These are phyloP conservation scores for Montipora foliosa DNA, from an alignment of 64 coral and sea anemone genomes.

Conservation along the genomic window DNA sequence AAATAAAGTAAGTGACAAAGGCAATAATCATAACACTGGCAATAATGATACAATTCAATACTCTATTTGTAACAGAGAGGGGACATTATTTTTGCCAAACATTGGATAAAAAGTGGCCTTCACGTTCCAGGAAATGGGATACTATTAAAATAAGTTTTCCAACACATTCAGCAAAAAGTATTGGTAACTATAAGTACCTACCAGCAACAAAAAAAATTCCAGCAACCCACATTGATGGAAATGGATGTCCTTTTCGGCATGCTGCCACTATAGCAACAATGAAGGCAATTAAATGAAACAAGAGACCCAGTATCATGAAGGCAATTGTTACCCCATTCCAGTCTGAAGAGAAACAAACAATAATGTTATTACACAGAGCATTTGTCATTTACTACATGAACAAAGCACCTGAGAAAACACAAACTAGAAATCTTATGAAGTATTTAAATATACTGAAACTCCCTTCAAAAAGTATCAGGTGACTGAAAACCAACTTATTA, in stretches of 20 bases:
- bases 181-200: neutral
- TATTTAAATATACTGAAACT: too few relatives aligned
- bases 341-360: constrained; percentile 43
- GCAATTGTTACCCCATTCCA: constrained; percentile 89
- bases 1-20: neutral
- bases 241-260: constrained; percentile 86
- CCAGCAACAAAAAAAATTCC: constrained; percentile 79
- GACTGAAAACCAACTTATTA: too few relatives aligned
- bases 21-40: neutral
- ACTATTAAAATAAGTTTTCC: too few relatives aligned
- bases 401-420: too few relatives aligned
- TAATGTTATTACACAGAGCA: neutral
- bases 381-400: neutral
- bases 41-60: too few relatives aligned
- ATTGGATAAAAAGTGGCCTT: too few relatives aligned
- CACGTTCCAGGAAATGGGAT: too few relatives aligned
- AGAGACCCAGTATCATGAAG: constrained; percentile 76
- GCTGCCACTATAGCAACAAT: constrained; percentile 75
- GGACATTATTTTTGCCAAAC: too few relatives aligned
- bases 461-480: too few relatives aligned
- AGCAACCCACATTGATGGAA: constrained; percentile 79
- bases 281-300: constrained; percentile 82
- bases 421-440: too few relatives aligned
- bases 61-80: too few relatives aligned
- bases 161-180: too few relatives aligned